A percentile compares a stretch with the other conserved stretches of the same genome.
These are phyloP conservation scores for Calameuta pallipes DNA, from an alignment of 2,888 invertebrate genomes.

Conservation along the genomic window DNA sequence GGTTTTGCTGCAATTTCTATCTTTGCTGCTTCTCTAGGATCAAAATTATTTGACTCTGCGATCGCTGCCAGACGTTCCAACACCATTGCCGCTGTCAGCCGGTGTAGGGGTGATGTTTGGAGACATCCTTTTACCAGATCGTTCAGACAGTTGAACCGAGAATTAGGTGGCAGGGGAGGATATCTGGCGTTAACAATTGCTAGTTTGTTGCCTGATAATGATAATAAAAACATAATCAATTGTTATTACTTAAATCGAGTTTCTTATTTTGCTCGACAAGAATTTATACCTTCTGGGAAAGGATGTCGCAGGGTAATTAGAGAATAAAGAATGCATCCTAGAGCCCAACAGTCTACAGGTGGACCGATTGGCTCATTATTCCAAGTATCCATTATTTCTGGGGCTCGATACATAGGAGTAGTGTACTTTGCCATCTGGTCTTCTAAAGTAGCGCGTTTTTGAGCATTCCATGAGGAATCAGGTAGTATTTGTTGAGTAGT, in stretches of 20 bases:
- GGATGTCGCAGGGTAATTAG: constrained; percentile 96
- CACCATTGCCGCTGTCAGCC: constrained; percentile 82
- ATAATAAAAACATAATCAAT: constrained; percentile 4
- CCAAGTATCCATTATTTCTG: constrained; percentile 99
- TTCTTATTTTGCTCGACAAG: background rate
- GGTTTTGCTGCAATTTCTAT: constrained; percentile 66
- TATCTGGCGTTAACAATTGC: constrained; percentile 97
- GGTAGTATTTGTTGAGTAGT: constrained; percentile 86
- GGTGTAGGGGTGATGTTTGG: constrained; percentile 83
- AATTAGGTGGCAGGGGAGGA: constrained; percentile 83
- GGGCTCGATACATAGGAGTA: constrained; percentile 96
- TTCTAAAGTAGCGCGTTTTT: constrained; percentile 89
- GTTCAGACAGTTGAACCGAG: constrained; percentile 85
- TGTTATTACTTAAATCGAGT: background rate
- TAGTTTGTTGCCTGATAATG: constrained; percentile 78
- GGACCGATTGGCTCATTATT: constrained; percentile 93
- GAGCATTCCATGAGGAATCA: constrained; percentile 91
- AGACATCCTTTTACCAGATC: constrained; percentile 83
- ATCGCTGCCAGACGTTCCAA: constrained; percentile 90
- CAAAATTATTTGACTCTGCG: constrained; percentile 86
- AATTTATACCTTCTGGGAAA: constrained; percentile 85
- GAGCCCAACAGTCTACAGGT: constrained; percentile 94
- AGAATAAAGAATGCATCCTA: constrained; percentile 94
- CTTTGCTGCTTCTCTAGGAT: constrained; percentile 82
- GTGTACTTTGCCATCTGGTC: constrained; percentile 89